Evolutionary conservation across 1,140 invertebrate species (phyloP).

Genomic region (Akabosia matsudoensis): DNA sequence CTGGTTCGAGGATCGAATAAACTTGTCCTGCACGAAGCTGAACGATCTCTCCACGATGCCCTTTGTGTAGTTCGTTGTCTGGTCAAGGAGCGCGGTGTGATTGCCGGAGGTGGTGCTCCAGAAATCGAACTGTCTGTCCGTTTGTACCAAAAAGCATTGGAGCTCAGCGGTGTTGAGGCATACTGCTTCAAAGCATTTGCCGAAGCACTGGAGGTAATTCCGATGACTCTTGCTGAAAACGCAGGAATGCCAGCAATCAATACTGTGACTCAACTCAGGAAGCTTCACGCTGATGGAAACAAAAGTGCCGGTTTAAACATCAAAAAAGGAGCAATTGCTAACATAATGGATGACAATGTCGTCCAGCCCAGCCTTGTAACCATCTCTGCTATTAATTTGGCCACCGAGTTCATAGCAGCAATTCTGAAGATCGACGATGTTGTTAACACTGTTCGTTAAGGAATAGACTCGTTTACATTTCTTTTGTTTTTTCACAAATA

Average conservation of each 20-base stretch:
- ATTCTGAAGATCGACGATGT: constrained; percentile 99
- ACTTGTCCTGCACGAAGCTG: constrained; percentile 90
- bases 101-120: constrained; percentile 94
- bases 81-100: constrained; percentile 84
- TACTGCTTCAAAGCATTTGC: constrained; percentile 92
- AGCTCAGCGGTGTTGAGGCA: constrained; percentile 84
- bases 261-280: constrained; percentile 94
- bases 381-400: constrained; percentile 85
- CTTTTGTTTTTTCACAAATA: background rate
- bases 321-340: constrained; percentile 88
- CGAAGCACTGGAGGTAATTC: constrained; percentile 93
- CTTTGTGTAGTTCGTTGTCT: constrained; percentile 96
- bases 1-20: constrained; percentile 96
- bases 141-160: constrained; percentile 76
- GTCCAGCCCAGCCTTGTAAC: constrained; percentile 95
- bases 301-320: constrained; percentile 92
- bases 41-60: constrained; percentile 94
- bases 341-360: constrained; percentile 96
- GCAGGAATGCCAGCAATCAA: constrained; percentile 96
- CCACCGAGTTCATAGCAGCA: constrained; percentile 93
- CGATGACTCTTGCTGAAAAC: constrained; percentile 98
- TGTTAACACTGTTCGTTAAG: constrained; percentile 51
- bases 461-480: background rate
- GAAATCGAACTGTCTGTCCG: constrained; percentile 90
- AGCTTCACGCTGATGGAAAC: constrained; percentile 80